These are phyloP conservation scores for Boleophthalmus pectinirostris DNA, from an alignment of 2,113 vertebrate species.

Conservation along the genomic window DNA sequence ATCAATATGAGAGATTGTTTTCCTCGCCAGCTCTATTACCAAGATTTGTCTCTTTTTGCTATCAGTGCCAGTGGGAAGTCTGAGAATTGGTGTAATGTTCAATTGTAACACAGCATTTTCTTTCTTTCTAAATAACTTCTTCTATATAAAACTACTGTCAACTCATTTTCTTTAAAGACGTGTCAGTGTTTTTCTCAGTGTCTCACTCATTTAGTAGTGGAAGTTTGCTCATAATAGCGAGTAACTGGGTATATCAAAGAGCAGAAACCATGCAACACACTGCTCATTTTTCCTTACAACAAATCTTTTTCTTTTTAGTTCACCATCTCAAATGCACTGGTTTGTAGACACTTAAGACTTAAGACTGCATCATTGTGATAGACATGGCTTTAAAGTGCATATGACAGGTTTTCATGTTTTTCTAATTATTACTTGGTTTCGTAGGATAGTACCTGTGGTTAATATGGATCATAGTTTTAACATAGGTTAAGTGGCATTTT, in stretches of 20 bases:
- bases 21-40: background rate
- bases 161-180: background rate
- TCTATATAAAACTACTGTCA: too few relatives aligned
- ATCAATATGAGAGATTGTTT: too few relatives aligned
- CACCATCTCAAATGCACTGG: too few relatives aligned
- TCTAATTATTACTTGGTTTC: too few relatives aligned
- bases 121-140: background rate
- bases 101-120: background rate
- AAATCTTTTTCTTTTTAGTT: background rate
- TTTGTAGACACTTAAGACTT: too few relatives aligned
- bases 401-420: too few relatives aligned
- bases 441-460: too few relatives aligned
- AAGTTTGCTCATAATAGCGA: background rate
- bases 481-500: too few relatives aligned
- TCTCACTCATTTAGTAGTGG: background rate
- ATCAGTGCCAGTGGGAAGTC: background rate
- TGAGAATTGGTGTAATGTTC: background rate
- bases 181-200: background rate
- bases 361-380: too few relatives aligned
- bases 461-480: too few relatives aligned
- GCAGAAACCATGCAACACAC: background rate
- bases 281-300: background rate
- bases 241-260: background rate
- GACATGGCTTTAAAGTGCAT: too few relatives aligned
- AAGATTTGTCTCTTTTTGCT: background rate